Evolutionary conservation across 2,888 invertebrate genomes (phyloP).

Genomic region (Orchesella flavescens): DNA sequence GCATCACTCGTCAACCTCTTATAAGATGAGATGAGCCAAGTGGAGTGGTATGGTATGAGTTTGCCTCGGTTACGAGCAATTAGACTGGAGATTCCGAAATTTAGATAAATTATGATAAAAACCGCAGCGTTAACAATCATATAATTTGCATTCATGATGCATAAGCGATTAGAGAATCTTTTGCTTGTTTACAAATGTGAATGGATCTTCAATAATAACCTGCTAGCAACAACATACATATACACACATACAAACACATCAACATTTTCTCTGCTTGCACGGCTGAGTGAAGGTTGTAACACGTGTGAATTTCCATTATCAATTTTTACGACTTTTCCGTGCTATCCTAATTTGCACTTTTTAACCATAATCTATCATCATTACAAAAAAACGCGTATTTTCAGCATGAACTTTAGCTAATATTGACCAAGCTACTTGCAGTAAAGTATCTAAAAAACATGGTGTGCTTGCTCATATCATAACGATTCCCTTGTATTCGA

Average conservation of each 20-base stretch:
- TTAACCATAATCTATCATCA: conserved; percentile 55
- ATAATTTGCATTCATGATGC: conserved; percentile 58
- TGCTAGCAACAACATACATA: not conserved
- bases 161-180: not conserved
- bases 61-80: conserved; percentile 49
- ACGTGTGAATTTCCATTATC: conserved; percentile 61
- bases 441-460: not conserved
- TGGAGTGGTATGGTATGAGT: too few relatives aligned
- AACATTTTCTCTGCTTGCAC: conserved; percentile 30
- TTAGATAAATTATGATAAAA: conserved; percentile 57
- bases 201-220: not conserved
- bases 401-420: conserved; percentile 30
- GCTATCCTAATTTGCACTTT: conserved; percentile 61
- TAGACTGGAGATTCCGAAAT: conserved; percentile 55
- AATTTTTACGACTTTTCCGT: conserved; percentile 60
- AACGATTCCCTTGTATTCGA: conserved; percentile 38
- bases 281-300: conserved; percentile 42
- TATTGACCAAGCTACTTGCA: not conserved
- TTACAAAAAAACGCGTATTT: conserved; percentile 34
- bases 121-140: conserved; percentile 49
- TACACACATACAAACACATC: too few relatives aligned
- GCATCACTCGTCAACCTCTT: conserved; percentile 37
- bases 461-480: not conserved
- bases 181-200: not conserved
- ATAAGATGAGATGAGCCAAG: too few relatives aligned